Base-by-base conservation (phyloP, 2,113 vertebrate species). In the Megatriorchis doriae region DNA sequence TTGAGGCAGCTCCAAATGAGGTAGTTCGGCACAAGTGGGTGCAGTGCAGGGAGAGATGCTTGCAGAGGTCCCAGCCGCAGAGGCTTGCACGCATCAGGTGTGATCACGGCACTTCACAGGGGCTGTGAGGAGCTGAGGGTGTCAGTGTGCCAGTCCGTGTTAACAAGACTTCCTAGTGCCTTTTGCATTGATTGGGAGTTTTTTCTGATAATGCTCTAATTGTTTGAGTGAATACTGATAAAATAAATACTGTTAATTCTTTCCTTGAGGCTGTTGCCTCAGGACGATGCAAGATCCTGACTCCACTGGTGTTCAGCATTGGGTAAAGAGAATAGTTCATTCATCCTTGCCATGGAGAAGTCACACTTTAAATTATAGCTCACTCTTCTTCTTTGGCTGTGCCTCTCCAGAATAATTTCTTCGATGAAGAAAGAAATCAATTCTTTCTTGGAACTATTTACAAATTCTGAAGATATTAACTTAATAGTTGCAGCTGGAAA, bases 51-150 rank as follows among this genome's bases (percentile, higher is more conserved):
- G 29, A 58, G 16, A 15, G 86, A 10, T 56, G 48, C 45, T 86
- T 11, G 4, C 34, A 36, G 48, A 73, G 36, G 27, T 58, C 25
- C 6, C 27, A 67, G 50, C 50, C 5, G 2, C n/a, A 48, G 21
- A 63, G 65, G 27, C 12, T 42, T 25, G 55, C 20, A 12, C 11
- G 2, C 0, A 1, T 25, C 29, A 27, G 11, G 11, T 47, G 62
- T 56, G 29, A 10, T 70, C 86, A 29, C 14, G 34, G 40, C n/a
- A 11, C 50, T 81, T 70, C 7, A 4, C 12, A 5, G 34, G 31
- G 15, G 7, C 68, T 63, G 34, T 6, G n/a, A 55, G 77, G 43
- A 66, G n/a, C 58, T 31, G 31, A 66, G 32, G 7, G 22, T 58
- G 9, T 80, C 43, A 43, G 32, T 2, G 3, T 56, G 27, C n/a